Evolutionary conservation across 2,797 vertebrate species (phyloP).

Genomic region (Staurois parvus): DNA sequence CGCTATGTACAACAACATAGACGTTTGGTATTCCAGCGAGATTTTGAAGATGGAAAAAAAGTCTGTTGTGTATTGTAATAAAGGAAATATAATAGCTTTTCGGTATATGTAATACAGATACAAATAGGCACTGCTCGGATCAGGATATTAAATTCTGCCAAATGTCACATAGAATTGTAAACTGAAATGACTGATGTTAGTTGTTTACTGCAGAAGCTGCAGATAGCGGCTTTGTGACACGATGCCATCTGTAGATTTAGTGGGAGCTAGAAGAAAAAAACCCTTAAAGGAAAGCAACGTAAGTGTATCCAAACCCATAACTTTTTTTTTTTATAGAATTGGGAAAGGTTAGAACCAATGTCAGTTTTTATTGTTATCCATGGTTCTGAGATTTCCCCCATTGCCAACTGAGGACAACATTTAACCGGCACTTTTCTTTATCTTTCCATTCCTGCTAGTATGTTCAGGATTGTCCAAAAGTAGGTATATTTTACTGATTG

Average conservation of each 20-base stretch:
- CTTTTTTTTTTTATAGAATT: no score
- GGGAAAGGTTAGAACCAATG: no score
- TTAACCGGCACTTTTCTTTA: no score
- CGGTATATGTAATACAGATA: slow-evolving; percentile 10
- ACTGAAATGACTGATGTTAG: slow-evolving; percentile 13
- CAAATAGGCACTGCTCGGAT: background rate
- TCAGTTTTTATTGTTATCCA: no score
- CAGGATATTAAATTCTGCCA: background rate
- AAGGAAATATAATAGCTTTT: slow-evolving; percentile 16
- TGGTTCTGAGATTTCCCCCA: no score
- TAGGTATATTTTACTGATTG: no score
- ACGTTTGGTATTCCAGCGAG: slow-evolving; percentile 3
- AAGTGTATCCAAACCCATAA: no score
- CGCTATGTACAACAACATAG: slow-evolving; percentile 20
- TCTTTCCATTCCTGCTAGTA: no score
- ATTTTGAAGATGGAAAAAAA: slow-evolving; percentile 19
- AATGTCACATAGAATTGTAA: slow-evolving; percentile 29
- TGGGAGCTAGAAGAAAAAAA: background rate
- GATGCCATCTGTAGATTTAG: background rate
- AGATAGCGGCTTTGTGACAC: background rate
- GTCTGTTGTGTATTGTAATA: background rate
- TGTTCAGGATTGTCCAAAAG: no score
- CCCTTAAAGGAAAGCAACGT: background rate
- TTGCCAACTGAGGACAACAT: no score
- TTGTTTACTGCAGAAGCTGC: slow-evolving; percentile 2